These are phyloP conservation scores for Hemicordylus capensis DNA, from an alignment of 2,113 vertebrate genomes.

Conservation along the genomic window DNA sequence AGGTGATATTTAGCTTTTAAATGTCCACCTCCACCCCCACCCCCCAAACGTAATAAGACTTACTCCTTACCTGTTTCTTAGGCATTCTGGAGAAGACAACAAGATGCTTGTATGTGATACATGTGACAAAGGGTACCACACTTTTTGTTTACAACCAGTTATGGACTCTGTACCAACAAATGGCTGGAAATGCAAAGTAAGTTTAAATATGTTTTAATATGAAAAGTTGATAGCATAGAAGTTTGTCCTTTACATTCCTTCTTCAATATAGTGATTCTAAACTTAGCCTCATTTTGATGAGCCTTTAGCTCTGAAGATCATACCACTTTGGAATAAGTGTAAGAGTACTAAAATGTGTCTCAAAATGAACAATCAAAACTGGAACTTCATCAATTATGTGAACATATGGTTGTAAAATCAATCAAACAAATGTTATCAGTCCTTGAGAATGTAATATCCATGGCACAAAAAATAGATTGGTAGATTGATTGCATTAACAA, in stretches of 20 bases:
- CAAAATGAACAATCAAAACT: background rate
- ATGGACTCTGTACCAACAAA: constrained; percentile 87
- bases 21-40: constrained; percentile 22
- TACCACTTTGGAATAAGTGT: background rate
- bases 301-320: background rate
- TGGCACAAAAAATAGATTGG: background rate
- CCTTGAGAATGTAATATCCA: background rate
- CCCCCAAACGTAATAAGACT: background rate
- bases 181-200: constrained; percentile 96
- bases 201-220: constrained; percentile 43
- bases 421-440: background rate
- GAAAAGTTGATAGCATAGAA: background rate
- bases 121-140: constrained; percentile 95
- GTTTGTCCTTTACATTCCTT: constrained; percentile 1
- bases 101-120: constrained; percentile 93
- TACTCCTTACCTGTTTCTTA: constrained; percentile 65
- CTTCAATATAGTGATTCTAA: background rate
- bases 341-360: background rate
- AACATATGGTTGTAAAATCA: background rate
- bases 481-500: background rate
- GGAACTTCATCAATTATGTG: background rate
- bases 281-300: background rate
- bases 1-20: background rate
- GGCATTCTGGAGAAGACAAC: constrained; percentile 88
- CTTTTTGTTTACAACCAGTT: constrained; percentile 92